Conservation (phyloP, 1,140 invertebrate species). For the Polypedilum vanderplanki region DNA sequence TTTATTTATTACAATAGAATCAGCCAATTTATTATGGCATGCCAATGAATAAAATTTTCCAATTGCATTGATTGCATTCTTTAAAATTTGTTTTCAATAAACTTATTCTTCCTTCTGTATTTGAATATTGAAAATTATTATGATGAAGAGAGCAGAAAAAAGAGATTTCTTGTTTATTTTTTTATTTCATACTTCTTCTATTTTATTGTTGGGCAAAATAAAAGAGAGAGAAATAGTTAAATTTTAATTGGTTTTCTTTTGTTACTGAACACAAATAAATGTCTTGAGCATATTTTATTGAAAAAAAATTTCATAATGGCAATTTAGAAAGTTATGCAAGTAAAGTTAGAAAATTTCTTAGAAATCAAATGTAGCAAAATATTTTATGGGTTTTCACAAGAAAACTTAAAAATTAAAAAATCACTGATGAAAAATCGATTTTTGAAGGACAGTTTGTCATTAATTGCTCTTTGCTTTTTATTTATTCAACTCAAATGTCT, state of each 20-base stretch:
- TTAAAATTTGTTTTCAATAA: constrained; percentile 3
- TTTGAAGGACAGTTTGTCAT: no score
- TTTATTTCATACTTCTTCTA: not conserved
- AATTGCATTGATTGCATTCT: not conserved
- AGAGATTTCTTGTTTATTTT: not conserved
- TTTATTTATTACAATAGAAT: not conserved
- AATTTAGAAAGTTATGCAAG: no score
- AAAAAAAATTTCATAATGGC: no score
- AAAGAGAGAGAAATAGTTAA: not conserved
- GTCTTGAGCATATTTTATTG: no score
- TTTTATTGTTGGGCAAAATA: not conserved
- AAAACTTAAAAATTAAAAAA: no score
- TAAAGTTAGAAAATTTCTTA: no score
- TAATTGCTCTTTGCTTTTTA: no score
- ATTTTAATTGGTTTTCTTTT: not conserved
- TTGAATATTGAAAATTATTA: not conserved
- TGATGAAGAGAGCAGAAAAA: not conserved
- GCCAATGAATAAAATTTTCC: not conserved
- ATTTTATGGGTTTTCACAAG: no score
- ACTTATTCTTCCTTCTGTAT: not conserved
- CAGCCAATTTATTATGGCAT: constrained; percentile 1
- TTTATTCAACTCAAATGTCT: no score
- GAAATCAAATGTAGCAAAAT: no score
- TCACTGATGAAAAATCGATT: no score
- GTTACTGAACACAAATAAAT: no score